Evolutionary conservation across 2,113 vertebrate species (phyloP).

Genomic region (Brachionichthys hirsutus): DNA sequence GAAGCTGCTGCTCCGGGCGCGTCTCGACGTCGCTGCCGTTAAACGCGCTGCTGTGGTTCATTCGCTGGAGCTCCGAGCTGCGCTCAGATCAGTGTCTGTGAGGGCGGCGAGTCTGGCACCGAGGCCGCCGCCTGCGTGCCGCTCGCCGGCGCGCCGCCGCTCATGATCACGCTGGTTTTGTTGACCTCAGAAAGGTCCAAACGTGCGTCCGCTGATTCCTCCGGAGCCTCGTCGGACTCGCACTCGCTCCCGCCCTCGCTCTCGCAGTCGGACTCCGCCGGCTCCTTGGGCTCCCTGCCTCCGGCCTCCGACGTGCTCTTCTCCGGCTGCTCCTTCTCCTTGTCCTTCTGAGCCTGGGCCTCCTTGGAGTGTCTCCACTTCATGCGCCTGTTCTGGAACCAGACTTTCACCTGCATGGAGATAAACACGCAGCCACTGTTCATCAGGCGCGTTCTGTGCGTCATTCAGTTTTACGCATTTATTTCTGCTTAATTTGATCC

Average conservation of each 20-base stretch:
- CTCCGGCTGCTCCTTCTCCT: constrained; percentile 86
- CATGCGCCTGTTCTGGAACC: constrained; percentile 98
- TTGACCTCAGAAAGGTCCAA: constrained; percentile 82
- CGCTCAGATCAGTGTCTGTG: constrained; percentile 68
- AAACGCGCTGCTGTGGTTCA: constrained; percentile 9
- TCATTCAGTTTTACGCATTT: too few species aligned
- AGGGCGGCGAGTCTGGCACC: constrained; percentile 57
- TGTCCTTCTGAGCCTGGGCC: constrained; percentile 95
- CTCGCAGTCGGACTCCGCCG: constrained; percentile 85
- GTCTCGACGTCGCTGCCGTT: constrained; percentile 23
- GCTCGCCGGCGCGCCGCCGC: constrained; percentile 63
- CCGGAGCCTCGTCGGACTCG: constrained; percentile 85
- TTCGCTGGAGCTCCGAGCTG: background rate
- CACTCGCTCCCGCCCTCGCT: constrained; percentile 89
- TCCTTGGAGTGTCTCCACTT: constrained; percentile 98
- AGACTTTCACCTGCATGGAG: constrained; percentile 93
- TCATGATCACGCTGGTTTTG: constrained; percentile 83
- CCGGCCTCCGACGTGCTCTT: constrained; percentile 65
- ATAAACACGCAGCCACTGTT: background rate
- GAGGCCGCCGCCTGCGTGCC: constrained; percentile 45
- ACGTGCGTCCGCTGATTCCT: constrained; percentile 79
- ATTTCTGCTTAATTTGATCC: too few species aligned
- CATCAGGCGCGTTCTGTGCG: background rate
- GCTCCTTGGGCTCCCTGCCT: constrained; percentile 77
- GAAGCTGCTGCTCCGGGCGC: constrained; percentile 4